These are phyloP conservation scores for Epinotia bilunana DNA, from an alignment of 2,888 invertebrate species.

Conservation along the genomic window DNA sequence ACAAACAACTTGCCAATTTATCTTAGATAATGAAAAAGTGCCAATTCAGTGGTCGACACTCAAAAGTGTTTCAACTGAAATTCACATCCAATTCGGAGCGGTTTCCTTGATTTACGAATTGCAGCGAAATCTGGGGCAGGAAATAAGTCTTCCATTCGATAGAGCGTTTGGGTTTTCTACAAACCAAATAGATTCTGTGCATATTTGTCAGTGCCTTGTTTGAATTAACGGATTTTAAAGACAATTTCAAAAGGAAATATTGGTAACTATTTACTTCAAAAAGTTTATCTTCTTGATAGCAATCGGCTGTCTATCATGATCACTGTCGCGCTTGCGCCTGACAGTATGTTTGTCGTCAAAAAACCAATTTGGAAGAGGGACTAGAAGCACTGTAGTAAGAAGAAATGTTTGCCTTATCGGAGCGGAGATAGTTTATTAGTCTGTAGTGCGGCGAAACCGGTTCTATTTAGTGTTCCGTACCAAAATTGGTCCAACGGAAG, in stretches of 20 bases:
- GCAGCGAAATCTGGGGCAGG: constrained; percentile 32
- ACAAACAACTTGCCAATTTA: constrained; percentile 16
- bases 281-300: too few relatives aligned
- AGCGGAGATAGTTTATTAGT: too few relatives aligned
- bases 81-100: constrained; percentile 31
- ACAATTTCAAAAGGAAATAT: not conserved
- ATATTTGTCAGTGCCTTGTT: not conserved
- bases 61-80: constrained; percentile 32
- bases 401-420: too few relatives aligned
- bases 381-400: not conserved
- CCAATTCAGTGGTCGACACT: constrained; percentile 15
- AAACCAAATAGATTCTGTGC: not conserved
- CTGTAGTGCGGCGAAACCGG: not conserved
- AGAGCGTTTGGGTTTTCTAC: not conserved
- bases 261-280: too few relatives aligned
- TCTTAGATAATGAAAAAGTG: constrained; percentile 16
- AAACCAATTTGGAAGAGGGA: not conserved
- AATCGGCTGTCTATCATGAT: too few relatives aligned
- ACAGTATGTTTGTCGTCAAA: too few relatives aligned
- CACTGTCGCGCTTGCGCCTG: too few relatives aligned
- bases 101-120: constrained; percentile 35
- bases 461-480: too few relatives aligned
- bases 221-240: not conserved
- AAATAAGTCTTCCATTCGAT: constrained; percentile 28
- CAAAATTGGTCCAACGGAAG: too few relatives aligned